These are phyloP conservation scores for Clarias laeviceps DNA, from an alignment of 2,797 vertebrate species.

Conservation along the genomic window DNA sequence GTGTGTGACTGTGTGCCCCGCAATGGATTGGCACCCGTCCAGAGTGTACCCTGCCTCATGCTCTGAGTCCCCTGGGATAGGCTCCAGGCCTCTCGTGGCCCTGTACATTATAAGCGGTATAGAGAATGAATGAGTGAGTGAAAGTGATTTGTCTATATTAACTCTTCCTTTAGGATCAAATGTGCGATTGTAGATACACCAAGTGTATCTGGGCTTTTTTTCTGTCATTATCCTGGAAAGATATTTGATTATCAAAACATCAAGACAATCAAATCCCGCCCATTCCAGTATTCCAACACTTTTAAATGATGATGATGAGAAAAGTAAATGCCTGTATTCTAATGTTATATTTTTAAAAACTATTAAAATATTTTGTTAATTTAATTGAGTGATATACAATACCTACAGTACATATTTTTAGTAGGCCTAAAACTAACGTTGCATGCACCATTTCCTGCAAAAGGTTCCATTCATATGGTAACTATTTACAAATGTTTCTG, in stretches of 20 bases:
- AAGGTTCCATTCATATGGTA: neutral
- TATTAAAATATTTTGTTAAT: neutral
- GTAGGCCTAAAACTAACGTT: neutral
- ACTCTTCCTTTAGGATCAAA: neutral
- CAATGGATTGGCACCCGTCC: too few species aligned
- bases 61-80: too few species aligned
- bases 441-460: neutral
- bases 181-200: neutral
- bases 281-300: neutral
- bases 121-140: too few species aligned
- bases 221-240: conserved; percentile 50
- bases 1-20: too few species aligned
- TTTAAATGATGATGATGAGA: neutral
- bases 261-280: neutral
- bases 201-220: conserved; percentile 48
- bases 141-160: neutral
- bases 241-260: conserved; percentile 3
- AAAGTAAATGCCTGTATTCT: neutral
- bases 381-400: neutral
- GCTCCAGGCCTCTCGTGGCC: too few species aligned
- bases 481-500: neutral
- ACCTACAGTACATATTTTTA: neutral
- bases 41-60: too few species aligned
- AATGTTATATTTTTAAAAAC: neutral
- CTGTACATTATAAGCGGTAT: too few species aligned